Base-by-base conservation (phyloP, 2,113 vertebrate genomes). In the Furnarius figulus region DNA sequence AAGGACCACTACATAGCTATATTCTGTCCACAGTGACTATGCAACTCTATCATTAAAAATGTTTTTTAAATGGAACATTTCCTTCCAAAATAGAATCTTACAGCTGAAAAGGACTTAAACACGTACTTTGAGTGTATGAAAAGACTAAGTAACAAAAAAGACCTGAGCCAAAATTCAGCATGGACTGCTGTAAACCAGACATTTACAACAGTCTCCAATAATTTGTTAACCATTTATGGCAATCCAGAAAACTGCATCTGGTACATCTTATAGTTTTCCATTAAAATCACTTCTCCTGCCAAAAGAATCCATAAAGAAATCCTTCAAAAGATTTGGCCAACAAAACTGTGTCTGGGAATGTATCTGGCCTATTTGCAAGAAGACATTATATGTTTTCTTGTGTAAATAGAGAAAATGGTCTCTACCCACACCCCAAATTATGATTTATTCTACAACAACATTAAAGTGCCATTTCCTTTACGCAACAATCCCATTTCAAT, bases 311-410 rank as follows among this genome's bases (percentile, higher is more conserved):
- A 97, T 97, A 92, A 97, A 98, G 95, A 98, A 97, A 98, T 94
- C 93, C 91, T 96, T 98, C 97, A 97, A 96, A 97, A 97, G 91
- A 80, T 96, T 50, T 98, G 97, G 97, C 97, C 93, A 98, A 97
- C 92, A 95, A 95, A 97, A 95, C 92, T n/a, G 39, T 87, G 98
- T 98, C 98, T 98, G 98, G 98, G 98, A 98, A 98, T 99, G 97
- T 96, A 93, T 97, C 77, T 98, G 98, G 98, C 98, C 27, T 86
- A 79, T 87, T 97, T 97, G 97, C 94, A 98, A 53, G 62, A 97
- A n/a, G 93, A 97, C 93, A 95, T 97, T 97, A 81, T 96, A 98
- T 95, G 95, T 95, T 97, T 98, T 97, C 96, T 97, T 98, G 93
- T 97, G 72, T 93, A 98, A 97, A 96, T 75, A 97, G 91, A 91